Evolutionary conservation across 2,888 invertebrate species (phyloP).

Genomic region (Zygothrica quintamaculata): DNA sequence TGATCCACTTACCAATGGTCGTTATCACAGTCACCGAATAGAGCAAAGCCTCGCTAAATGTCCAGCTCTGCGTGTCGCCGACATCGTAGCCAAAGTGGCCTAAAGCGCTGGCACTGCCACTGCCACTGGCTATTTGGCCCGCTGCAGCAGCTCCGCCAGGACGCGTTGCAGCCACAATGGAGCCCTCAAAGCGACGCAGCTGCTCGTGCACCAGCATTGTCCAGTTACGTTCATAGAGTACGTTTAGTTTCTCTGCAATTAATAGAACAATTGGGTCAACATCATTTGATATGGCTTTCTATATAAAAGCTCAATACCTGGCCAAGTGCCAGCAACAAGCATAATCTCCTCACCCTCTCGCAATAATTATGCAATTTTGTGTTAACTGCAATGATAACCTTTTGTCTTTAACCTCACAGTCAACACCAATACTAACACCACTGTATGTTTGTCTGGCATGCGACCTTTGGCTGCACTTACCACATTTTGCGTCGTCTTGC

Average conservation of each 20-base stretch:
- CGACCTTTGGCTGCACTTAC: conserved; percentile 34
- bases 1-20: conserved; percentile 90
- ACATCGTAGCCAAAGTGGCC: conserved; percentile 69
- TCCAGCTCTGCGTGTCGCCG: conserved; percentile 86
- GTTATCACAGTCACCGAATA: conserved; percentile 95
- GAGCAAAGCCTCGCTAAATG: conserved; percentile 92
- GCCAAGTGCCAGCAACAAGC: conserved; percentile 23
- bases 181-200: conserved; percentile 91
- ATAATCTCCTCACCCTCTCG: too few relatives aligned
- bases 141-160: conserved; percentile 77
- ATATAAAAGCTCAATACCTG: conserved; percentile 10
- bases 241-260: conserved; percentile 90
- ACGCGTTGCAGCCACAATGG: conserved; percentile 91
- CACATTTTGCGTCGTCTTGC: conserved; percentile 7
- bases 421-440: too few relatives aligned
- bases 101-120: conserved; percentile 59
- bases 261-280: conserved; percentile 40
- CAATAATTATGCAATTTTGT: conserved; percentile 69
- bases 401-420: conserved; percentile 14
- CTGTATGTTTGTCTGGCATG: neutral
- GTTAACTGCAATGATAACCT: conserved; percentile 60
- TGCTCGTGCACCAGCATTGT: conserved; percentile 91
- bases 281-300: conserved; percentile 30
- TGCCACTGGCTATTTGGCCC: conserved; percentile 35
- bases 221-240: conserved; percentile 94